These are phyloP conservation scores for Pseudachorutes palmiensis DNA, from an alignment of 1,140 invertebrate genomes.

Conservation along the genomic window DNA sequence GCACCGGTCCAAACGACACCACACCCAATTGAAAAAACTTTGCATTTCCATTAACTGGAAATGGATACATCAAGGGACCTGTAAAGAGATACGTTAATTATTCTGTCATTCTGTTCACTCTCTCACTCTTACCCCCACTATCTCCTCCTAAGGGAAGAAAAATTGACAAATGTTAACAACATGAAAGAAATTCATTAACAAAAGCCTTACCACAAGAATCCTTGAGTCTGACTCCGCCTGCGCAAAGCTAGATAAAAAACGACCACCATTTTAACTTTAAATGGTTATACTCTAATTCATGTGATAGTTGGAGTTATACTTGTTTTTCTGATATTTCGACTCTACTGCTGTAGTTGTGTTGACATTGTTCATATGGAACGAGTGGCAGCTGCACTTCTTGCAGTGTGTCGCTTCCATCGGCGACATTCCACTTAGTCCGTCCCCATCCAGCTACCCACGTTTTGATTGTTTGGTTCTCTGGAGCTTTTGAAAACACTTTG, in stretches of 20 bases:
- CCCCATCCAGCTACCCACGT: conserved; percentile 25
- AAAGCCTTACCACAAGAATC: conserved; percentile 26
- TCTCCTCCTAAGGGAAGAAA: no score
- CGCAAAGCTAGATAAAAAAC: conserved; percentile 24
- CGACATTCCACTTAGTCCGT: conserved; percentile 26
- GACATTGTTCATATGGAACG: conserved; percentile 29
- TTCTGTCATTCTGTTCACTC: conserved; percentile 52
- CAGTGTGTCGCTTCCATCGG: conserved; percentile 22
- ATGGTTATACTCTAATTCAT: background rate
- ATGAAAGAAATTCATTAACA: background rate
- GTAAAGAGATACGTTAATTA: conserved; percentile 33
- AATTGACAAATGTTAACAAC: background rate
- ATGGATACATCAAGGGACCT: conserved; percentile 18
- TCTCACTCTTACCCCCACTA: conserved; percentile 57
- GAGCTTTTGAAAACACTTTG: background rate
- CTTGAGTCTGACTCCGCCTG: conserved; percentile 22
- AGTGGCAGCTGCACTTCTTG: conserved; percentile 29
- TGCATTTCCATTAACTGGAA: conserved; percentile 3
- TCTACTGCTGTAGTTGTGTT: conserved; percentile 26
- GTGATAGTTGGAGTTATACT: conserved; percentile 9
- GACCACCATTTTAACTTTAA: conserved; percentile 8
- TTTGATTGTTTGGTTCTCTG: background rate
- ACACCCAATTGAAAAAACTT: conserved; percentile 47
- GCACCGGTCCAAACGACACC: conserved; percentile 50
- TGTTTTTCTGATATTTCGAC: conserved; percentile 22